Conservation (phyloP, 2,888 invertebrate species). For the Dryobotodes eremita region DNA sequence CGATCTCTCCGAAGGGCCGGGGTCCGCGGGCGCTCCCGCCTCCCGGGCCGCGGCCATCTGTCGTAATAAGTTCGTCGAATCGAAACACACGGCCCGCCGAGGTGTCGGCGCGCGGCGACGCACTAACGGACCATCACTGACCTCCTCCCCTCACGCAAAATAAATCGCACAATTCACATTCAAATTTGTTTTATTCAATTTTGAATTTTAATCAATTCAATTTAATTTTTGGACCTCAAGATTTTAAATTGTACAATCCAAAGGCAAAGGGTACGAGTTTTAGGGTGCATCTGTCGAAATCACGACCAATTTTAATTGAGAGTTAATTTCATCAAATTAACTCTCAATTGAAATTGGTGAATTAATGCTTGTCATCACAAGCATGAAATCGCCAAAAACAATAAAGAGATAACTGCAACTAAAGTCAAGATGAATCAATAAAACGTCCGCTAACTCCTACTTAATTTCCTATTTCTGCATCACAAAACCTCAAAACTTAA, state of each 20-base stretch:
- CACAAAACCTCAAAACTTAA: slow-evolving; percentile 14
- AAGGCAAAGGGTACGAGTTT: background rate
- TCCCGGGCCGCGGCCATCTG: slow-evolving; percentile 88
- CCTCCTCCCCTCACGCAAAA: slow-evolving; percentile 84
- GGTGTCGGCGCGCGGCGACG: slow-evolving; percentile 79
- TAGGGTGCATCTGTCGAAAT: background rate
- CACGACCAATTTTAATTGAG: background rate
- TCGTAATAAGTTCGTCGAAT: slow-evolving; percentile 91
- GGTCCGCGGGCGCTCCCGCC: slow-evolving; percentile 87
- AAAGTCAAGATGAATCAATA: background rate
- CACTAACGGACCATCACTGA: slow-evolving; percentile 84
- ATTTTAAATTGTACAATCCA: background rate
- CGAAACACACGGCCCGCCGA: slow-evolving; percentile 85
- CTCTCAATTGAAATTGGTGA: too few relatives aligned
- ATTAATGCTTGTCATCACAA: too few relatives aligned
- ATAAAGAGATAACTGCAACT: slow-evolving; percentile 5
- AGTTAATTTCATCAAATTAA: too few relatives aligned
- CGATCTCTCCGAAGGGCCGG: slow-evolving; percentile 89
- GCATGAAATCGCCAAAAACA: slow-evolving; percentile 1
- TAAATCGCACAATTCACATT: slow-evolving; percentile 75
- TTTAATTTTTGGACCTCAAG: slow-evolving; percentile 15
- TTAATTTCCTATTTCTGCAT: slow-evolving; percentile 3
- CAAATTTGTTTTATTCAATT: slow-evolving; percentile 43
- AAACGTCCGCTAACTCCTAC: slow-evolving; percentile 15
- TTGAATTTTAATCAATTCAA: slow-evolving; percentile 56